These are phyloP conservation scores for Drosophila neocordata DNA, from an alignment of 1,140 invertebrate species.

Conservation along the genomic window DNA sequence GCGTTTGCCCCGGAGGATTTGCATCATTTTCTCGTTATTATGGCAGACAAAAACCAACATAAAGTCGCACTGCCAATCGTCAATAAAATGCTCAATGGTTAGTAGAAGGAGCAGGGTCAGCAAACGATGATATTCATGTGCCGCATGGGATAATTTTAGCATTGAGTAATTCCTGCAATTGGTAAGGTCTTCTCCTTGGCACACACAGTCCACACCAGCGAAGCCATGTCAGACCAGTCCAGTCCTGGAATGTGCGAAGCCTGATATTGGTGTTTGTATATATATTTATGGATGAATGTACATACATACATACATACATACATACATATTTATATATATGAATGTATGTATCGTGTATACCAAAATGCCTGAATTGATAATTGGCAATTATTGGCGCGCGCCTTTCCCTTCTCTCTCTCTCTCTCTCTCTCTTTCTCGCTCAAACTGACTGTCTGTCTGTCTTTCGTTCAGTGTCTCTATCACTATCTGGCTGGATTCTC, in stretches of 20 bases:
- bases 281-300: no score
- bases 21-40: constrained; percentile 76
- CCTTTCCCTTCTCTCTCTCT: constrained; percentile 9
- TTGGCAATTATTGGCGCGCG: constrained; percentile 46
- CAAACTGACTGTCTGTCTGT: no score
- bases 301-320: no score
- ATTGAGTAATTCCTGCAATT: constrained; percentile 9
- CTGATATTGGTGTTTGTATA: not conserved
- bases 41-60: constrained; percentile 47
- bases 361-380: constrained; percentile 59
- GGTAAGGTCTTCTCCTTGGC: constrained; percentile 1
- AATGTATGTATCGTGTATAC: constrained; percentile 19
- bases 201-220: not conserved
- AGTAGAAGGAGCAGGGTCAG: constrained; percentile 36
- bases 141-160: constrained; percentile 26
- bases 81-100: constrained; percentile 22
- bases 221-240: no score
- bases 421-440: no score
- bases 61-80: constrained; percentile 28
- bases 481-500: constrained; percentile 2
- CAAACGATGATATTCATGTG: constrained; percentile 53
- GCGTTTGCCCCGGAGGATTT: constrained; percentile 42
- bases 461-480: not conserved
- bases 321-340: not conserved
- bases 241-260: constrained; percentile 4